Conservation (phyloP, 2,797 vertebrate genomes). For the Poeciliopsis turneri region DNA sequence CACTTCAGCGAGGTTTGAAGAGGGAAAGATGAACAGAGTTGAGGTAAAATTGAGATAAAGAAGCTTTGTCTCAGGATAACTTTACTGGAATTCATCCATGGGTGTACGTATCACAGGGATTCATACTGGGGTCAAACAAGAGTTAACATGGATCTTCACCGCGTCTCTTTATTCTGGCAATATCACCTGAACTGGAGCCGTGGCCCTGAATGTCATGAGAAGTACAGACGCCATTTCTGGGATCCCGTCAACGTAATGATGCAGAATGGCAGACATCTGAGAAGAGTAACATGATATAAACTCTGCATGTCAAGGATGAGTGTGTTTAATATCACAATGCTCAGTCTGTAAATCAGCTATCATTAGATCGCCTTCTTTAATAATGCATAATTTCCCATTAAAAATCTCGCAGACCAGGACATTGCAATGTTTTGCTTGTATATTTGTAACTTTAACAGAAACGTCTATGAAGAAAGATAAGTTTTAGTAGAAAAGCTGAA, state of each 20-base stretch:
- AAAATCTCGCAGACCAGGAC: neutral
- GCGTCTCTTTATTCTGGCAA: constrained; percentile 9
- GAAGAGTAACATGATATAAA: neutral
- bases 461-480: neutral
- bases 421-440: neutral
- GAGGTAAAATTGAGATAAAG: constrained; percentile 49
- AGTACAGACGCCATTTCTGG: neutral
- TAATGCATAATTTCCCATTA: neutral
- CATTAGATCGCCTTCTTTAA: neutral
- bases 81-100: constrained; percentile 19
- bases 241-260: neutral
- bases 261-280: neutral
- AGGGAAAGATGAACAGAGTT: constrained; percentile 58
- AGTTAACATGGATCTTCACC: constrained; percentile 23
- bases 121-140: constrained; percentile 27
- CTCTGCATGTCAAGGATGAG: neutral
- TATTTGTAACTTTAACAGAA: neutral
- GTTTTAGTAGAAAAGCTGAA: neutral
- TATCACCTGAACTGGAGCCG: constrained; percentile 15
- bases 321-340: neutral
- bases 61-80: constrained; percentile 47
- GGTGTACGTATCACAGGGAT: constrained; percentile 13
- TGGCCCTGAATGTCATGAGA: constrained; percentile 5
- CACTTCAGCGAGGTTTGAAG: constrained; percentile 61
- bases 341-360: neutral